Evolutionary conservation across 2,888 invertebrate species (phyloP).

Genomic region (Pheosia tremula): DNA sequence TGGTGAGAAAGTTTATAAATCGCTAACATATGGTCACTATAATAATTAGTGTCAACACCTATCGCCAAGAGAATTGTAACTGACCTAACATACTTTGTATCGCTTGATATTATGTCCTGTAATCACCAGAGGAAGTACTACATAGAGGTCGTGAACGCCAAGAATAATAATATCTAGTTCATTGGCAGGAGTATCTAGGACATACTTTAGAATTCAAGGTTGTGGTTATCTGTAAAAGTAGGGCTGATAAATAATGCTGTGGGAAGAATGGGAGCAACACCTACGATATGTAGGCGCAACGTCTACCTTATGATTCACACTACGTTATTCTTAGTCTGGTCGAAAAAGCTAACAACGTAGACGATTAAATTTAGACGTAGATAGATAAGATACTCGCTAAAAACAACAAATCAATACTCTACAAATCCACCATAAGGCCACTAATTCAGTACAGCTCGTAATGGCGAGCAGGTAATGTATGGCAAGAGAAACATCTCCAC

Average conservation of each 20-base stretch:
- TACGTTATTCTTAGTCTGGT: too few relatives aligned
- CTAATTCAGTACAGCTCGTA: too few relatives aligned
- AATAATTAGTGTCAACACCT: neutral
- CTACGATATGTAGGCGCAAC: neutral
- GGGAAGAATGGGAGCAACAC: neutral
- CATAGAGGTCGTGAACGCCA: neutral
- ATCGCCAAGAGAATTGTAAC: neutral
- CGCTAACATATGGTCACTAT: too few relatives aligned
- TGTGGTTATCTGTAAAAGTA: neutral
- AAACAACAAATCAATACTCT: too few relatives aligned
- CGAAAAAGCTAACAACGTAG: too few relatives aligned
- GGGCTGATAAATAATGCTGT: neutral
- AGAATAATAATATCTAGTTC: neutral
- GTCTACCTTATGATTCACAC: too few relatives aligned
- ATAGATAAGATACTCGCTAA: too few relatives aligned
- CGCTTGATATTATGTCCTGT: conserved; percentile 2
- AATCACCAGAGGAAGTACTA: neutral
- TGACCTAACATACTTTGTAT: neutral
- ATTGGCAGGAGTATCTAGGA: neutral
- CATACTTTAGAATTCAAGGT: neutral
- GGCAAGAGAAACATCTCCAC: too few relatives aligned
- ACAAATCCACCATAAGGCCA: too few relatives aligned
- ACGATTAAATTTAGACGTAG: too few relatives aligned
- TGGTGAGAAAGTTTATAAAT: neutral
- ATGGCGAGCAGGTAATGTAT: too few relatives aligned